Percentiles rank a stretch among this genome's conserved stretches.
These are phyloP conservation scores for Drosophila koepferae DNA, from an alignment of 2,888 invertebrate genomes.

Conservation along the genomic window DNA sequence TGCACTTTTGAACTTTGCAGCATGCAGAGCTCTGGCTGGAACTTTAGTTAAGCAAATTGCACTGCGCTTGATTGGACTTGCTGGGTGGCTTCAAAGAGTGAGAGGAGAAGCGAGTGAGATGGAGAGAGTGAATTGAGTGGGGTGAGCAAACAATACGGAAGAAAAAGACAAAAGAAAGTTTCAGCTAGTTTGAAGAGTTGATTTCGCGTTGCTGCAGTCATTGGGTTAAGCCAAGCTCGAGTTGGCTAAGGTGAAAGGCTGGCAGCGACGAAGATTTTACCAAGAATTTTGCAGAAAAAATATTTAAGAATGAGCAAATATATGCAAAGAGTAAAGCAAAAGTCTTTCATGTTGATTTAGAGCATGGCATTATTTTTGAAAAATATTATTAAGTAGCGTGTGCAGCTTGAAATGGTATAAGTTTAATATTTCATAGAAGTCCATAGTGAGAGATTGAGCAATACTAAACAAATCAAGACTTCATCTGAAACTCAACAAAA, in stretches of 20 bases:
- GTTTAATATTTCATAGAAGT: background rate
- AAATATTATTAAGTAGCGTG: background rate
- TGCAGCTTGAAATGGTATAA: background rate
- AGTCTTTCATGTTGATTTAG: background rate
- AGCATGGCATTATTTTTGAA: background rate
- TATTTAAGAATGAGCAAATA: background rate
- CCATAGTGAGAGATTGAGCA: too few relatives aligned
- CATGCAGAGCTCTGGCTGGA: slow-evolving; percentile 31
- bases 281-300: slow-evolving; percentile 12
- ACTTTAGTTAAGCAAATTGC: slow-evolving; percentile 70
- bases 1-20: slow-evolving; percentile 76
- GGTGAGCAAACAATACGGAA: background rate
- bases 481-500: background rate
- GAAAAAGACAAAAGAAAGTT: slow-evolving; percentile 66
- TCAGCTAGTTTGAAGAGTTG: slow-evolving; percentile 54
- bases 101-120: background rate
- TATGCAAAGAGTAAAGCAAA: background rate
- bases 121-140: background rate
- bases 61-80: slow-evolving; percentile 64
- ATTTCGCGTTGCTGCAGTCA: slow-evolving; percentile 43
- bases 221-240: slow-evolving; percentile 51
- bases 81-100: slow-evolving; percentile 12
- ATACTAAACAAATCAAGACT: background rate
- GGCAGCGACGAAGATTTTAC: background rate
- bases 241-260: slow-evolving; percentile 53